These are phyloP conservation scores for Bujurquina vittata DNA, from an alignment of 2,113 vertebrate species.

Conservation along the genomic window DNA sequence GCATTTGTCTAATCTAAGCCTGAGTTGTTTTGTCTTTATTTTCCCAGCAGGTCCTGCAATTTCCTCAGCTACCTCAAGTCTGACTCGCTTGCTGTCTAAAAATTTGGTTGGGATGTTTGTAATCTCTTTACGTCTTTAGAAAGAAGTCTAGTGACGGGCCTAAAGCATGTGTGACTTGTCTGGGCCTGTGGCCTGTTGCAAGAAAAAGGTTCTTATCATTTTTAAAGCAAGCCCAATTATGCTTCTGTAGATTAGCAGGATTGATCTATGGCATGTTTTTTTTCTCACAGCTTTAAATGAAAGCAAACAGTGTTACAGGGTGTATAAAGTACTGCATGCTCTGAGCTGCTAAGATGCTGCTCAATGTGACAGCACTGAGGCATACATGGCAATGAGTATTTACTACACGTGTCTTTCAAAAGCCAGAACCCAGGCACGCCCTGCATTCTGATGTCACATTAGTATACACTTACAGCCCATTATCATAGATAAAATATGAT, in stretches of 20 bases:
- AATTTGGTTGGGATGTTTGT: constrained; percentile 32
- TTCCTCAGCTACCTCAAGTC: neutral
- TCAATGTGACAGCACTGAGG: neutral
- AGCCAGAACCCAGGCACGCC: constrained; percentile 10
- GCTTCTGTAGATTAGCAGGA: neutral
- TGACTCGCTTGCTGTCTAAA: neutral
- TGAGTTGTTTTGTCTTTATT: constrained; percentile 7
- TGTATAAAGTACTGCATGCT: neutral
- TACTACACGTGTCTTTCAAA: neutral
- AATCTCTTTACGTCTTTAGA: constrained; percentile 8
- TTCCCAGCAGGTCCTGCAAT: neutral
- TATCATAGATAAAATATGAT: neutral
- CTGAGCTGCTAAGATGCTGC: neutral
- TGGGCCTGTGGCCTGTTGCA: constrained; percentile 26
- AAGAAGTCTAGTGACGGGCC: constrained; percentile 7
- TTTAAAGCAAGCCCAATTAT: neutral
- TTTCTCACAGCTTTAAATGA: neutral
- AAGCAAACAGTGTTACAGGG: neutral
- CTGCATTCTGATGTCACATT: neutral
- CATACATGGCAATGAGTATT: neutral
- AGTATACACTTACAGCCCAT: neutral
- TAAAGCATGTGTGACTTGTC: constrained; percentile 4
- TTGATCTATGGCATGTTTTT: neutral
- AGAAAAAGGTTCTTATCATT: constrained; percentile 7
- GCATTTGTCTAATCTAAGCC: constrained; percentile 6